phyloP scores from a whole-genome alignment of 2,797 vertebrate genomes.

The Selene dorsalis region DNA sequence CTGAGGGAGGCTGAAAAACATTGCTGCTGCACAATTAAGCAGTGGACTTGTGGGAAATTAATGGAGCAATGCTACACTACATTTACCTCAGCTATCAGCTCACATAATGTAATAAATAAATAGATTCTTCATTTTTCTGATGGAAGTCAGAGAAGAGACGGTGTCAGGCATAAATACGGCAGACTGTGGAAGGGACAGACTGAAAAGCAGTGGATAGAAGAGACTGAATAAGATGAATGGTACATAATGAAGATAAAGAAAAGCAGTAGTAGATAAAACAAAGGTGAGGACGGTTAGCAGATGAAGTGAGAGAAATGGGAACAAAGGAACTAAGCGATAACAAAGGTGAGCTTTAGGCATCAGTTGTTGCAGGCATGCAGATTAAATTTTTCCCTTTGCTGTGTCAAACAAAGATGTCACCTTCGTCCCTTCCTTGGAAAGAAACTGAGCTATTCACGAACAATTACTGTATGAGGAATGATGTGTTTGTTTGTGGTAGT shows the following conservation, averaged over 20 bases:
- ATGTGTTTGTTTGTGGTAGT: not conserved
- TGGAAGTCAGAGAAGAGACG: not conserved
- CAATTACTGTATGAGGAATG: not conserved
- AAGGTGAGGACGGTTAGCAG: conserved; percentile 22
- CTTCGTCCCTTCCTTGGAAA: not conserved
- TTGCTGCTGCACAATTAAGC: conserved; percentile 53
- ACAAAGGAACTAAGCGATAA: conserved; percentile 39
- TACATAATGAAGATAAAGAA: conserved; percentile 37
- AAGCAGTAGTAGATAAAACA: conserved; percentile 26
- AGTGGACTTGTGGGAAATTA: conserved; percentile 62
- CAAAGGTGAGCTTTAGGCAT: conserved; percentile 20
- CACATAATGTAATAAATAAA: conserved; percentile 33
- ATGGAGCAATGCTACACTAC: conserved; percentile 11
- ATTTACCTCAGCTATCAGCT: conserved; percentile 31
- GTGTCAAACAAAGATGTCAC: not conserved
- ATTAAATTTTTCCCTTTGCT: not conserved
- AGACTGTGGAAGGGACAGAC: not conserved
- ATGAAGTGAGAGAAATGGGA: conserved; percentile 25
- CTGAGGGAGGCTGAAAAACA: conserved; percentile 13
- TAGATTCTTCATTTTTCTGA: conserved; percentile 9
- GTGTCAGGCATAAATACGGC: not conserved
- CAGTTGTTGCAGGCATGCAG: conserved; percentile 3
- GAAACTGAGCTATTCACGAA: conserved; percentile 4
- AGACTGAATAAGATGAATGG: conserved; percentile 32
- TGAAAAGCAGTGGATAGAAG: conserved; percentile 13